Base-by-base conservation (phyloP, 2,797 vertebrate species). In the Megalops cyprinoides region DNA sequence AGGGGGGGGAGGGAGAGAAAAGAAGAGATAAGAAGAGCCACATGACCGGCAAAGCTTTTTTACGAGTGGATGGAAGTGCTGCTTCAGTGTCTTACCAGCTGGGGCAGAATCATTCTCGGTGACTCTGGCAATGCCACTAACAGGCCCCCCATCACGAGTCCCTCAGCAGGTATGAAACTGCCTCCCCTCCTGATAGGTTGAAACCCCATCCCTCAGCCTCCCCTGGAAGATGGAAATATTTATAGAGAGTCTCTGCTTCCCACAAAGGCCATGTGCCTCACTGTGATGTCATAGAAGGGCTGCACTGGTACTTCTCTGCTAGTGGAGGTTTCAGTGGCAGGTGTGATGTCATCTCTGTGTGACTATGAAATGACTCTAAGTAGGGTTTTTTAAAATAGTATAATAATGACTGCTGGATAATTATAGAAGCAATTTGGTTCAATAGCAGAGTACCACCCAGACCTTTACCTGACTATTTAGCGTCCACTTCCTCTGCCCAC, bases 1-100 rank as follows among this genome's bases (percentile, higher is more conserved):
- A 74, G 34, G 56, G 5, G 28, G 9, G 23, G 37, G 42, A 44
- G 28, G 46, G 28, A 69, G 81, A 82, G 56, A 73, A 56, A 62
- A 71, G 23, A 42, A 79, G 51, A 77, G 53, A 28, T n/a, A 58
- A 71, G 77, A 71, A 31, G 37, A 44, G 58, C 62, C 80, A 46
- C 3, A 31, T 77, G 73, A 80, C 79, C 67, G 78, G 73, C 85
- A 74, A 82, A 82, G 15, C 82, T 71, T 77, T 77, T 82, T 60
- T 78, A 62, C 34, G 51, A 79, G 46, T 31, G 7, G 49, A 58
- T 18, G 53, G 71, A 73, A 67, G 78, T 69, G 60, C 53, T 25
- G 23, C 46, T 71, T 79, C n/a, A 34, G 25, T 62, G 42, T 60
- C 53, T 28, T 46, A 62, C 77, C 69, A 53, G 51, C 62, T 39